These are phyloP conservation scores for Cebidichthys violaceus DNA, from an alignment of 2,113 vertebrate genomes.

Conservation along the genomic window DNA sequence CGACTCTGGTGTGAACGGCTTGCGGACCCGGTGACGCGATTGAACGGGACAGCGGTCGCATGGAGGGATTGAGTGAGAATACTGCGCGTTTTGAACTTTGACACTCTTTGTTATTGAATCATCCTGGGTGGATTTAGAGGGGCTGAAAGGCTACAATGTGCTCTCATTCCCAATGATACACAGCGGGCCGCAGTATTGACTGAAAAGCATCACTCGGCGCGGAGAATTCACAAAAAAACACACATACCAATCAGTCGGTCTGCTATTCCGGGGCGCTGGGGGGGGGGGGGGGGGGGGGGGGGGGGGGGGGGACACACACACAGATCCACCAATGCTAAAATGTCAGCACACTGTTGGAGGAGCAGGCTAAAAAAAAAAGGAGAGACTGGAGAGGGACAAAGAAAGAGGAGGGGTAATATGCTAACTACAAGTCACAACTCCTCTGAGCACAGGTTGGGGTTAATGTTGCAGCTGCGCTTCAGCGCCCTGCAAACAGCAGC, in stretches of 20 bases:
- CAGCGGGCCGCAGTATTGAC: conserved; percentile 27
- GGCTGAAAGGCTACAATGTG: conserved; percentile 39
- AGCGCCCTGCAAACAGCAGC: conserved; percentile 26
- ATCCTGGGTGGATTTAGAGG: conserved; percentile 57
- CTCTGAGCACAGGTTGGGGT: conserved; percentile 30
- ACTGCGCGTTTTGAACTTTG: conserved; percentile 68
- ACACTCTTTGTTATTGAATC: conserved; percentile 54
- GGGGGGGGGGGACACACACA: too few relatives aligned
- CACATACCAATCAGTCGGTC: conserved; percentile 44
- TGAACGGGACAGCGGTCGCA: conserved; percentile 45
- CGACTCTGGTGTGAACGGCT: neutral
- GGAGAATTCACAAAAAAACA: conserved; percentile 43
- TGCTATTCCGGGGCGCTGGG: conserved; percentile 24
- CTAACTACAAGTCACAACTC: conserved; percentile 33
- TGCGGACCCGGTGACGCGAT: conserved; percentile 45
- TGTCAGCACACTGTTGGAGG: conserved; percentile 62
- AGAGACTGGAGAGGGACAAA: conserved; percentile 11
- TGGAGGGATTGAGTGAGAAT: conserved; percentile 41
- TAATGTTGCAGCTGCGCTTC: conserved; percentile 54
- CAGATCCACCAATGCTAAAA: conserved; percentile 61
- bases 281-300: too few relatives aligned
- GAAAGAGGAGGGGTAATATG: conserved; percentile 22
- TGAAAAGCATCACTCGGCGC: conserved; percentile 32
- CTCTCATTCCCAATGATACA: conserved; percentile 47
- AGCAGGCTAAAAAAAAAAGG: conserved; percentile 3